Evolutionary conservation across 2,888 invertebrate genomes (phyloP).

Genomic region (Orchesella flavescens): DNA sequence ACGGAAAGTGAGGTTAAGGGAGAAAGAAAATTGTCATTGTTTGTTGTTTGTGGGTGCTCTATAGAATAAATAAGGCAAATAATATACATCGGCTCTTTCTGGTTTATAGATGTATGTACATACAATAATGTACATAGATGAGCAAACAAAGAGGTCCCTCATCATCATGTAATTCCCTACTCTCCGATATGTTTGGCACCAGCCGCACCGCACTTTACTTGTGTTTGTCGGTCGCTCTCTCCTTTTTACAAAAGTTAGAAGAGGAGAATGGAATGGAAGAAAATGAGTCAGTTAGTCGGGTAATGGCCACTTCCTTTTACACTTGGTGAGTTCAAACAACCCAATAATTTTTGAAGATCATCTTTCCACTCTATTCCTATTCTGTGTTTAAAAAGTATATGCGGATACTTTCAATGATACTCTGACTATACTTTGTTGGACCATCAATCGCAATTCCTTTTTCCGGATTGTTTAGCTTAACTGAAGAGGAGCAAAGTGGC

Average conservation of each 20-base stretch:
- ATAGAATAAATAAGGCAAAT: not conserved
- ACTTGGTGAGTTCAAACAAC: conserved; percentile 46
- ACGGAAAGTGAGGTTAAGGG: conserved; percentile 34
- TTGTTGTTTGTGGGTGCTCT: conserved; percentile 28
- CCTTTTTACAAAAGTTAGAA: conserved; percentile 7
- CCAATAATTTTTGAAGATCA: conserved; percentile 37
- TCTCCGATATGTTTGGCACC: conserved; percentile 15
- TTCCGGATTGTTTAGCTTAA: conserved; percentile 50
- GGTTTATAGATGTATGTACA: no score
- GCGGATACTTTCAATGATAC: not conserved
- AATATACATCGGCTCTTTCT: not conserved
- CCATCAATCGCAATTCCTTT: conserved; percentile 37
- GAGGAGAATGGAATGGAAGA: not conserved
- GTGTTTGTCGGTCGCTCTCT: not conserved
- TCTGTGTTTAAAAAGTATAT: not conserved
- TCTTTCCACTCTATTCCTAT: conserved; percentile 17
- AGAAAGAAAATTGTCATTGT: conserved; percentile 23
- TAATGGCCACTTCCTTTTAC: conserved; percentile 39
- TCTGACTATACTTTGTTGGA: not conserved
- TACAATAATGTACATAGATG: not conserved
- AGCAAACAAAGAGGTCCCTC: conserved; percentile 13
- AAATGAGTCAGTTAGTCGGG: conserved; percentile 22
- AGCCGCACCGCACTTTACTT: conserved; percentile 26
- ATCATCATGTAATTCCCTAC: not conserved
- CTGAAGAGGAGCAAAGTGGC: conserved; percentile 40